Evolutionary conservation across 2,113 vertebrate genomes (phyloP).

Genomic region (Megatriorchis doriae): DNA sequence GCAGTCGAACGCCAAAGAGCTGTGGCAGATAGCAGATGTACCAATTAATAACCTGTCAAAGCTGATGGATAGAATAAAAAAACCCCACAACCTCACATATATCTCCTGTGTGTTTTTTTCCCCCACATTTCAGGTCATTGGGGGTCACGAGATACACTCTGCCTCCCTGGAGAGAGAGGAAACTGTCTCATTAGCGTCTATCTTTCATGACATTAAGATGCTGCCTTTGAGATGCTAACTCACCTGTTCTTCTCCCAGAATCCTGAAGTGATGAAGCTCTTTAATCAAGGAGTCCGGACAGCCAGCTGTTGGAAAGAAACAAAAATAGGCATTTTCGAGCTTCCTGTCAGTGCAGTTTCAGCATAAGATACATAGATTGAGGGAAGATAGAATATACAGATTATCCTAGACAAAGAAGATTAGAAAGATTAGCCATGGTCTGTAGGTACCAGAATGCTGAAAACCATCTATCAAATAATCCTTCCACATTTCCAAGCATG

Average conservation of each 20-base stretch:
- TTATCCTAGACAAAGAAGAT: slow-evolving; percentile 50
- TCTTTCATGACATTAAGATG: slow-evolving; percentile 4
- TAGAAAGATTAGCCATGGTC: slow-evolving; percentile 47
- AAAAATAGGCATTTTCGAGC: slow-evolving; percentile 19
- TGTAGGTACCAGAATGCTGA: not conserved
- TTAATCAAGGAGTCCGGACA: slow-evolving; percentile 86
- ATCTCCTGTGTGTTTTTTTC: not conserved
- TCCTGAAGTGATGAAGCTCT: slow-evolving; percentile 91
- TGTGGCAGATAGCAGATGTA: slow-evolving; percentile 72
- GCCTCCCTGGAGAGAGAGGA: slow-evolving; percentile 41
- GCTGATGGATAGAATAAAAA: slow-evolving; percentile 61
- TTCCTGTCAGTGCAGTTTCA: not conserved
- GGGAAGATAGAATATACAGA: slow-evolving; percentile 26
- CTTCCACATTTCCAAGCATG: slow-evolving; percentile 5
- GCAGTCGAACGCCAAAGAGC: not conserved
- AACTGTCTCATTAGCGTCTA: slow-evolving; percentile 64
- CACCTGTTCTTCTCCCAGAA: slow-evolving; percentile 90
- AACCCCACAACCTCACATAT: not conserved
- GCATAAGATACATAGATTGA: not conserved
- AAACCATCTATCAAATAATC: slow-evolving; percentile 34
- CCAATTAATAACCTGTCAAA: slow-evolving; percentile 77
- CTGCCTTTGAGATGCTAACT: slow-evolving; percentile 57
- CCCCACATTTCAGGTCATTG: not conserved
- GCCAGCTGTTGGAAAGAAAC: slow-evolving; percentile 77
- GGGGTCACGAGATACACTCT: slow-evolving; percentile 39